Evolutionary conservation across 2,113 vertebrate species (phyloP).

Genomic region (Himantopus leucocephalus): DNA sequence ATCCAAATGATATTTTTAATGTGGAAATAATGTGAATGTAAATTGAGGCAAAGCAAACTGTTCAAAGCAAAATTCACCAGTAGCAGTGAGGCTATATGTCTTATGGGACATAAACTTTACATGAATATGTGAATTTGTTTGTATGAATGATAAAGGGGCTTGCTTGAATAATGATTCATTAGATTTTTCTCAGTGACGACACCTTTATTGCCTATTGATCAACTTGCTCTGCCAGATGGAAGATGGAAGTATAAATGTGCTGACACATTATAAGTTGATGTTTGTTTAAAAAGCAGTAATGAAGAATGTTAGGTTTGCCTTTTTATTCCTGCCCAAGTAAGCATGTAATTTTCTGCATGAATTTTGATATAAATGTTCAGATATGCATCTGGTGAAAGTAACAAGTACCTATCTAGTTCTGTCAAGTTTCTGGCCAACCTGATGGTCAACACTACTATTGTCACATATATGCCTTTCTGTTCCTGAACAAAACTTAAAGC

Average conservation of each 20-base stretch:
- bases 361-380: neutral
- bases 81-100: neutral
- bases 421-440: neutral
- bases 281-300: neutral
- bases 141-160: neutral
- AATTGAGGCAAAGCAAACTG: neutral
- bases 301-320: neutral
- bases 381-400: neutral
- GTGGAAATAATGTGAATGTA: neutral
- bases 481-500: neutral
- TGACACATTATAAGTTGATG: neutral
- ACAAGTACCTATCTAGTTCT: neutral
- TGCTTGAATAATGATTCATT: neutral
- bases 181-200: neutral
- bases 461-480: neutral
- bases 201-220: neutral
- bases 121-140: neutral
- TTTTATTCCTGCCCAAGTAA: neutral
- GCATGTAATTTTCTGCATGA: neutral
- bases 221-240: neutral
- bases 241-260: neutral
- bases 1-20: neutral
- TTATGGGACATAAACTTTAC: neutral
- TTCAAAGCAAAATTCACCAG: neutral
- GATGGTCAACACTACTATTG: neutral